A percentile compares a stretch with the other conserved stretches of the same genome.
These are phyloP conservation scores for Bubo scandiacus DNA, from an alignment of 2,113 vertebrate genomes.

Conservation along the genomic window DNA sequence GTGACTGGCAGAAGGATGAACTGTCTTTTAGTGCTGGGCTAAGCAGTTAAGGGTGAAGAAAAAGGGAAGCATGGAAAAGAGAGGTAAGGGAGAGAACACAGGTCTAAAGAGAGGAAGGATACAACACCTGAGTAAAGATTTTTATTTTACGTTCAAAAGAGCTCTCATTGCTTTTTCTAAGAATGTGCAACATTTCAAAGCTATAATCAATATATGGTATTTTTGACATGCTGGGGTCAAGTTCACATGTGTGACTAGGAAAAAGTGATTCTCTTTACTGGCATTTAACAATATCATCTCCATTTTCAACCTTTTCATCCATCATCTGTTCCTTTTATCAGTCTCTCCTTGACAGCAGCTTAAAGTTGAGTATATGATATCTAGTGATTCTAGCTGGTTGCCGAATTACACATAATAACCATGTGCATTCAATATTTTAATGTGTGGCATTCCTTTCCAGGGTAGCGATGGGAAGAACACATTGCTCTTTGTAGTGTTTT, in stretches of 20 bases:
- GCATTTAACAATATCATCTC: not conserved
- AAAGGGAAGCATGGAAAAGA: not conserved
- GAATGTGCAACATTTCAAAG: not conserved
- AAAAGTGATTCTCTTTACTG: not conserved
- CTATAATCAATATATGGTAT: not conserved
- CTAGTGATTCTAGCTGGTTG: not conserved
- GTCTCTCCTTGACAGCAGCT: not conserved
- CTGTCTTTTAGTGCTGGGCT: not conserved
- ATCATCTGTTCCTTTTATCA: not conserved
- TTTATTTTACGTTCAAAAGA: not conserved
- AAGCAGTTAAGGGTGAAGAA: not conserved
- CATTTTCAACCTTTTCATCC: not conserved
- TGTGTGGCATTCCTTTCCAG: not conserved
- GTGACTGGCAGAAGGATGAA: not conserved
- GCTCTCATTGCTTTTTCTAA: not conserved
- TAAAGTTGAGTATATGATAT: not conserved
- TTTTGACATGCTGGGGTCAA: not conserved
- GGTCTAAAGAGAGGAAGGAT: not conserved
- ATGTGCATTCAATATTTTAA: not conserved
- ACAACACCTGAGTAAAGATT: not conserved
- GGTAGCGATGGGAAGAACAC: not conserved
- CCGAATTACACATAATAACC: not conserved
- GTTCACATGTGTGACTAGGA: not conserved
- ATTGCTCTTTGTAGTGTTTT: not conserved
- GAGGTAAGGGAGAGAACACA: not conserved